Evolutionary conservation across 2,113 vertebrate species (phyloP).

Genomic region (Bos indicus): DNA sequence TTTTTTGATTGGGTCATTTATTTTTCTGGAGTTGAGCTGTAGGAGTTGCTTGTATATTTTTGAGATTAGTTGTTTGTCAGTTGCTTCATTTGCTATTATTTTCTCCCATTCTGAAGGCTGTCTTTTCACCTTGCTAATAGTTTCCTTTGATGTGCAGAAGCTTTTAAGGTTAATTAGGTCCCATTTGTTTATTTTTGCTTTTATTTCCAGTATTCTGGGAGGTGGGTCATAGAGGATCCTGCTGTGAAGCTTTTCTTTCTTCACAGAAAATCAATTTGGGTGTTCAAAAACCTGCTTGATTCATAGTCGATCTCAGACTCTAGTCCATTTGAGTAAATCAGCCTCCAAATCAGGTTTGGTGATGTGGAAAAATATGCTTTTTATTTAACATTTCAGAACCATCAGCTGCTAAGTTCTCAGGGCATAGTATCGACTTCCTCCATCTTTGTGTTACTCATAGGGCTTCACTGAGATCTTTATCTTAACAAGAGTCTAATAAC

Average conservation of each 20-base stretch:
- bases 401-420: background rate
- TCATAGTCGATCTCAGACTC: slow-evolving; percentile 9
- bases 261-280: slow-evolving; percentile 14
- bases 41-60: too few relatives aligned
- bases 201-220: too few relatives aligned
- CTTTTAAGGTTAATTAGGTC: too few relatives aligned
- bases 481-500: background rate
- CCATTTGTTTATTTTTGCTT: too few relatives aligned
- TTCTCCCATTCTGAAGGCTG: too few relatives aligned
- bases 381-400: slow-evolving; percentile 17
- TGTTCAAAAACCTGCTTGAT: background rate
- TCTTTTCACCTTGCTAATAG: too few relatives aligned
- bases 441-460: background rate
- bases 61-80: too few relatives aligned
- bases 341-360: slow-evolving; percentile 1
- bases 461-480: background rate
- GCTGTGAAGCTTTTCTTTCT: background rate
- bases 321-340: slow-evolving; percentile 6
- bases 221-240: too few relatives aligned
- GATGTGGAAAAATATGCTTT: background rate
- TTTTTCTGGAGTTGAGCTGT: too few relatives aligned
- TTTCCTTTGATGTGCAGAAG: too few relatives aligned
- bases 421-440: background rate
- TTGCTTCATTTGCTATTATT: too few relatives aligned
- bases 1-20: too few relatives aligned